Evolutionary conservation across 1,140 invertebrate species (phyloP), one percentile per base, ranked within the genome.

Genomic region (Platyura marginata): DNA sequence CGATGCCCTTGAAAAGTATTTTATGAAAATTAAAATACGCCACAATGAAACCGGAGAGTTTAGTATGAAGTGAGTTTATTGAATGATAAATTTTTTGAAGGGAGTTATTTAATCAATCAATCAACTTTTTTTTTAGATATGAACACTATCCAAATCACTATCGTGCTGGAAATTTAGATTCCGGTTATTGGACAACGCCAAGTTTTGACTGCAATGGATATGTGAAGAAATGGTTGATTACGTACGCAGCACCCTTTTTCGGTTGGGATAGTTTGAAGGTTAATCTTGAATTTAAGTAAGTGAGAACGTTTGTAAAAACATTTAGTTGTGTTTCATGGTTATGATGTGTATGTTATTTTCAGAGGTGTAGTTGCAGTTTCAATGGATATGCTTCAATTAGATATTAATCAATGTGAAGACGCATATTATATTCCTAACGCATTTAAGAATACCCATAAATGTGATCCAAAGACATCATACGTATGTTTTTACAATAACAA

Each of bases 191-290:
- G 94, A 81, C 85, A 34, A 66, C 76, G 50, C 93, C 94, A 3
- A 89, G 89, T 55, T 97, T 84, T 60, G 91, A 96, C 67, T 98
- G 94, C 67, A 69, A 84, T 52, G 90, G 88, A 32, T 85, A 85
- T 65, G 69, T 86, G 36, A 83, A 89, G 52, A 88, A 89, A 66
- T 98, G 93, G 94, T 72, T 95, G 48, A 75, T 97, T 47, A 91
- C 87, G 32, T 98, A 96, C 69, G 81, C 86, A 40, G 79, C 79
- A 41, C 93, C 93, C 41, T 97, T 98, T 74, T 98, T 98, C 63
- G 93, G 93, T 42, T 90, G 83, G 79, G 91, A 96, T 60, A 84
- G 78, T 58, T 71, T 97, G 38, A 87, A 84, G 70, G 77, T 75
- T 20, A 85, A 83, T 64, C 65, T 93, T 48, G 87, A 93, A 71